Evolutionary conservation across 2,113 vertebrate species (phyloP).

Genomic region (Callopanchax toddi): DNA sequence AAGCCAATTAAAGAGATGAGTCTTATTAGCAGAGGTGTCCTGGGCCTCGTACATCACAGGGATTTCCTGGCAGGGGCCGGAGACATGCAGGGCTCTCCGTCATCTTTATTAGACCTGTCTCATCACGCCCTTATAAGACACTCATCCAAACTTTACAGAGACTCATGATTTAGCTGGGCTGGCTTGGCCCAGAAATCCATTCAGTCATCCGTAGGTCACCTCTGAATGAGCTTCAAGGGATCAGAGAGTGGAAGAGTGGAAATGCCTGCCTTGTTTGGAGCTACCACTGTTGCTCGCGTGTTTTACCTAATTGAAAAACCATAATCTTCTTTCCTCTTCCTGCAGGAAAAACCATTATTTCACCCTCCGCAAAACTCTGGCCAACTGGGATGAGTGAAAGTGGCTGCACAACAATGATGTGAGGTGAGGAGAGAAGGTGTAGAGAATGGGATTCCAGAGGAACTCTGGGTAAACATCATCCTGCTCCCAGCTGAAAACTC

Average conservation of each 20-base stretch:
- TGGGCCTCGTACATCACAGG: conserved; percentile 71
- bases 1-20: conserved; percentile 80
- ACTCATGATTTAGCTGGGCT: conserved; percentile 68
- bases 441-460: conserved; percentile 63
- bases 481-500: conserved; percentile 51
- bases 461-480: conserved; percentile 54
- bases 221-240: conserved; percentile 57
- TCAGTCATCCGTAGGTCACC: conserved; percentile 66
- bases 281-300: conserved; percentile 19
- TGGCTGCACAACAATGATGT: conserved; percentile 48
- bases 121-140: conserved; percentile 75
- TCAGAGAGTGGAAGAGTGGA: conserved; percentile 11
- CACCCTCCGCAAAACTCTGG: conserved; percentile 28
- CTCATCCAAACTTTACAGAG: conserved; percentile 74
- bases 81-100: conserved; percentile 61
- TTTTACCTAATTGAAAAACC: conserved; percentile 53
- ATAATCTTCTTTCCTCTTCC: conserved; percentile 45
- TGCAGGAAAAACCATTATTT: conserved; percentile 41
- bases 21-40: conserved; percentile 76
- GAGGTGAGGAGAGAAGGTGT: conserved; percentile 60
- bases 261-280: conserved; percentile 11
- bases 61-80: conserved; percentile 70
- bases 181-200: conserved; percentile 47
- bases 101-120: conserved; percentile 77
- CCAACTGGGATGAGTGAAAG: conserved; percentile 55